These are phyloP conservation scores for Gymnorhina tibicen DNA, from an alignment of 2,113 vertebrate species.

Conservation along the genomic window DNA sequence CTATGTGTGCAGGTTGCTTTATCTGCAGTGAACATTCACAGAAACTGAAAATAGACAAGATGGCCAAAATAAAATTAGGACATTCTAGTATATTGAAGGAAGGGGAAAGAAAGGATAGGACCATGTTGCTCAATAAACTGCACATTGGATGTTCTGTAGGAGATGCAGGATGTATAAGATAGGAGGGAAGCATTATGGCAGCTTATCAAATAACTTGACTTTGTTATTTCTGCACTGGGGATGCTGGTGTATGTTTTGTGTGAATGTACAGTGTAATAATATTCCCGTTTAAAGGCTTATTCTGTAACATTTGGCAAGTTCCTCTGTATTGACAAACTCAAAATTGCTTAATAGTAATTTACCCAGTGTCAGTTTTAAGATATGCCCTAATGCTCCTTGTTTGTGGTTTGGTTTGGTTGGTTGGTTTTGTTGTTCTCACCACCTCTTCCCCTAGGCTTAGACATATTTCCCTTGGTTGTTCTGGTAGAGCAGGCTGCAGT, in stretches of 20 bases:
- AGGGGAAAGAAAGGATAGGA: not conserved
- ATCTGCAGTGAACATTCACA: not conserved
- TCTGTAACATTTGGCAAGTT: not conserved
- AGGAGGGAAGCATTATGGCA: not conserved
- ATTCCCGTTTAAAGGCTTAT: not conserved
- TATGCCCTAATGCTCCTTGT: not conserved
- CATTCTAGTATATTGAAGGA: not conserved
- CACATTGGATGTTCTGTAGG: not conserved
- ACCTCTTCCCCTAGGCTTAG: not conserved
- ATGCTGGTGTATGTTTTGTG: not conserved
- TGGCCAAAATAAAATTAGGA: not conserved
- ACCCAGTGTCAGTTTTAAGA: not conserved
- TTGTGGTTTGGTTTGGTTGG: not conserved
- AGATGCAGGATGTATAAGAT: not conserved
- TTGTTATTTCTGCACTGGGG: not conserved
- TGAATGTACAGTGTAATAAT: not conserved
- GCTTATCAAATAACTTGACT: not conserved
- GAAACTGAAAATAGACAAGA: not conserved
- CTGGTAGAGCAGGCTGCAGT: not conserved
- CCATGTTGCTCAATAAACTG: not conserved
- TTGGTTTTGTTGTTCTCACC: not conserved
- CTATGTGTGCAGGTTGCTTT: rapidly evolving
- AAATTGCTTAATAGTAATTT: not conserved
- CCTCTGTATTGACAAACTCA: not conserved
- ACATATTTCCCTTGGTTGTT: not conserved